These are phyloP conservation scores for Dryomyza anilis DNA, from an alignment of 2,888 invertebrate genomes.

Conservation along the genomic window DNA sequence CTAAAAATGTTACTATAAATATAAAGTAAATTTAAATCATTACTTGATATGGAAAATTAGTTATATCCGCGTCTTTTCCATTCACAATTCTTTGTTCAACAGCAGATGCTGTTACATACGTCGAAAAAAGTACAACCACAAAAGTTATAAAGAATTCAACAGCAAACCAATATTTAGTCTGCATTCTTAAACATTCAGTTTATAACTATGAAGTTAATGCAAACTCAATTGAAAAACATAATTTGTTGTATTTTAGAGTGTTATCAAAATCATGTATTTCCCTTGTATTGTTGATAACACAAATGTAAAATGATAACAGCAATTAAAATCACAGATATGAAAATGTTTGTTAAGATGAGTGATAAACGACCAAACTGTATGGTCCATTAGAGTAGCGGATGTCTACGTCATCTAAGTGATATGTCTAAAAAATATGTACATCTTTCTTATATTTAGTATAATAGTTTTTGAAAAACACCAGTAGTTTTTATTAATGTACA, in stretches of 20 bases:
- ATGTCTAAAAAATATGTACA: too few relatives aligned
- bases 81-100: constrained; percentile 58
- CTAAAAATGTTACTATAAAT: too few relatives aligned
- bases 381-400: too few relatives aligned
- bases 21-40: neutral
- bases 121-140: too few relatives aligned
- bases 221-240: neutral
- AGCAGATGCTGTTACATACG: too few relatives aligned
- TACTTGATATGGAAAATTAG: constrained; percentile 54
- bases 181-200: constrained; percentile 2
- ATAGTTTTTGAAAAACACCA: too few relatives aligned
- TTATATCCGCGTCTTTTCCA: constrained; percentile 48
- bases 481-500: too few relatives aligned
- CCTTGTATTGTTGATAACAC: constrained; percentile 8
- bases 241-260: neutral
- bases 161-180: too few relatives aligned
- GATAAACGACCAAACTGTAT: too few relatives aligned
- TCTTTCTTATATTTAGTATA: too few relatives aligned
- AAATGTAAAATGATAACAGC: constrained; percentile 2
- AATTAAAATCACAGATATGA: neutral
- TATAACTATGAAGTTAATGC: neutral
- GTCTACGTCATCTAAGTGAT: too few relatives aligned
- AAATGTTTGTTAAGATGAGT: neutral
- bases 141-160: too few relatives aligned
- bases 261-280: constrained; percentile 12